Evolutionary conservation across 2,888 invertebrate genomes (phyloP), one percentile per base, ranked within the genome.

Genomic region (Celastrina argiolus): DNA sequence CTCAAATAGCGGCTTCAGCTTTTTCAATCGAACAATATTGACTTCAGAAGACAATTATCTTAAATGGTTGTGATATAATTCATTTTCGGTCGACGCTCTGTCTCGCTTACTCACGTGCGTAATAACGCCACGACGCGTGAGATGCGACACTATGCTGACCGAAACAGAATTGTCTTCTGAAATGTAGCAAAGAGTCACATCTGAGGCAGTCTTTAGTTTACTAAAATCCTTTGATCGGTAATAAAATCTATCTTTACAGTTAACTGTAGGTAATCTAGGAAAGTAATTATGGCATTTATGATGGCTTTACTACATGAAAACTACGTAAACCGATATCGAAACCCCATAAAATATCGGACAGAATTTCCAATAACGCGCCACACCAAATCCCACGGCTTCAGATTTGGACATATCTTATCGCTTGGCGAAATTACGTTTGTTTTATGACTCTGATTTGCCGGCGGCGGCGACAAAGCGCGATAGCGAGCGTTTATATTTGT

Each of bases 381-480:
- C 74, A 67, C 76, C 78, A 87, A 88, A 88, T 88, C 90, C 88
- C 85, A 84, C 82, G 85, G 83, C 86, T 84, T 83, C 89, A 90
- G 90, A 90, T 90, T 90, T 88, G 74, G 88, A 85, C 84, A 80
- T 85, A 89, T 87, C 88, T 88, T 82, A 91, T 88, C 87, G 79
- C 69, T 76, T 74, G 78, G 81, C 86, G 76, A 89, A 90, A 90
- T 91, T 89, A 87, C 85, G 83, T 84, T 85, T 90, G 89, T 91
- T 91, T 91, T 91, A 91, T 83, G 83, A 80, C 89, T 89, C 83
- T 91, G 91, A 91, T 91, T 91, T 91, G 82, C 77, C 78, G 82
- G 81, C 89, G 88, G 88, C 82, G 73, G 78, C 80, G 77, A 87
- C 89, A 90, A 91, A 90, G 87, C 82, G 74, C 74, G 80, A 78